A percentile compares a stretch with the other conserved stretches of the same genome.
Evolutionary conservation across 2,797 vertebrate genomes (phyloP).

Genomic region (Ptychobarbus kaznakovi): DNA sequence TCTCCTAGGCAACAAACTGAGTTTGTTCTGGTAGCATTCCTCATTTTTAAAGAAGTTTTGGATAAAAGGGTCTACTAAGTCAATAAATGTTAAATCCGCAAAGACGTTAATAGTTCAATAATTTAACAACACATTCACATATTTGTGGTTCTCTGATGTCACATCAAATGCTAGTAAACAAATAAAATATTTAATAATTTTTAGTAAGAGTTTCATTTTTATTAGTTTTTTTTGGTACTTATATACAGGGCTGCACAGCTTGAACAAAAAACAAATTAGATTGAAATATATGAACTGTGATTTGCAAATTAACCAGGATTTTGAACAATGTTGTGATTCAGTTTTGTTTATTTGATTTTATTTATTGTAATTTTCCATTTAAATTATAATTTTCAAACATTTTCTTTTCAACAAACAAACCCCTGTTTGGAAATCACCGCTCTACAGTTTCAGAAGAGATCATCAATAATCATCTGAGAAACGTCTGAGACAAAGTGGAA

Average conservation of each 20-base stretch:
- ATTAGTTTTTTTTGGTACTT: neutral
- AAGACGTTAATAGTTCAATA: neutral
- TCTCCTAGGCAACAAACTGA: neutral
- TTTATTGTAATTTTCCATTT: neutral
- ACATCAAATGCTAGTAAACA: neutral
- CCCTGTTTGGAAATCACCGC: neutral
- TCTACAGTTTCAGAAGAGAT: neutral
- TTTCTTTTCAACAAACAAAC: neutral
- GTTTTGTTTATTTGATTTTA: neutral
- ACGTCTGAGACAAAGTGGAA: neutral
- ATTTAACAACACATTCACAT: neutral
- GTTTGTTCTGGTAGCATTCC: neutral
- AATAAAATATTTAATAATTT: neutral
- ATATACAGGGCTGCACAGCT: neutral
- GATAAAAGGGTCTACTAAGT: neutral
- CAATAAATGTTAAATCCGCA: neutral
- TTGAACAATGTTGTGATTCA: neutral
- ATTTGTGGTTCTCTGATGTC: neutral
- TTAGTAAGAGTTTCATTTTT: neutral
- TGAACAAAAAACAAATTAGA: neutral
- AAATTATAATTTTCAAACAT: neutral
- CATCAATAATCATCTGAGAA: conserved; percentile 9
- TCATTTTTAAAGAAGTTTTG: neutral
- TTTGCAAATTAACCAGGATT: neutral
- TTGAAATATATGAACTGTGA: neutral